Base-by-base conservation (phyloP, 2,113 vertebrate species). In the Larimichthys crocea region DNA sequence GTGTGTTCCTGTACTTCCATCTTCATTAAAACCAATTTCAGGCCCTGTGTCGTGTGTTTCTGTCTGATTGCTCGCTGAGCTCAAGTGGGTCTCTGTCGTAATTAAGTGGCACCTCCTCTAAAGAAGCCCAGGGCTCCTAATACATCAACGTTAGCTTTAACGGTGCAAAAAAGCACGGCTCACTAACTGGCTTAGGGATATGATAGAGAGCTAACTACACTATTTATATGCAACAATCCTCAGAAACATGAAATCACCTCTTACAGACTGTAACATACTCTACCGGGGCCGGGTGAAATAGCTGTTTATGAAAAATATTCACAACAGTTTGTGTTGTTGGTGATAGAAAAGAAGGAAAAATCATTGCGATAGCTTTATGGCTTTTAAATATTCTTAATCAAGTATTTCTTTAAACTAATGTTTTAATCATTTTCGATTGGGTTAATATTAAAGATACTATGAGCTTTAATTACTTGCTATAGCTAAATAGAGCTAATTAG, bases 91-190 rank as follows among this genome's bases (percentile, higher is more conserved):
- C 76, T 69, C 66, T 79, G 65, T 20, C 2, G 48, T 90, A 87
- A 91, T 93, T 80, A 88, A 87, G 79, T 65, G 78, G 74, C 77
- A 57, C 29, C 59, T 76, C 79, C 62, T 80, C 88, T 89, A 83
- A 50, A 80, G 52, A 72, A 46, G 77, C 86, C 80, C 10, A 4
- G 3, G 66, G 76, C 80, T 74, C 55, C 57, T 26, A 74, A 89
- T 64, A 49, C 64, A 80, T 87, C 63, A 74, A 35, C 3, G 14
- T 71, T 57, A 70, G 61, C 68, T 75, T 60, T 44, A 76, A 42
- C 49, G 2, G 74, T 52, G 74, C 62, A 26, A 73, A 64, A 67
- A 31, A 63, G 80, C 74, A 74, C 53, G 22, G 60, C 66, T 77
- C 65, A 79, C 76, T 70, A 65, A 35, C 53, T 6, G 63, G 80